phyloP scores from a whole-genome alignment of 1,140 invertebrate genomes.

The Saccostrea glomerata region DNA sequence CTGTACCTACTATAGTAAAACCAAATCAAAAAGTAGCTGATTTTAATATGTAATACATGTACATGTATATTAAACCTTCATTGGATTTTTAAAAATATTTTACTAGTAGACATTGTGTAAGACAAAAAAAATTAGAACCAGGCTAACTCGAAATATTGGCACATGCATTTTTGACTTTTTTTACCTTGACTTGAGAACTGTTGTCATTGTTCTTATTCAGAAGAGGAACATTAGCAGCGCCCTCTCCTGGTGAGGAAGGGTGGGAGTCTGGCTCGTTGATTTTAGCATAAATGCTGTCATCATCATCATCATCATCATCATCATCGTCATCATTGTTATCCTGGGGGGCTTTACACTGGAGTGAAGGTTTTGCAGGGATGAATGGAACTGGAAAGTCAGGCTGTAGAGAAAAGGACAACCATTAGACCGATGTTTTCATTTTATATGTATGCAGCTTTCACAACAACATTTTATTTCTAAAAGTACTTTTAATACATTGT shows the following conservation, averaged over 20 bases:
- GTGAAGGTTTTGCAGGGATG: neutral
- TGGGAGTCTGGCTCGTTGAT: conserved; percentile 35
- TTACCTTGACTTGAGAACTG: neutral
- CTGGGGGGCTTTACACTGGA: conserved; percentile 23
- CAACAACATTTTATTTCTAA: neutral
- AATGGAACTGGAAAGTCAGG: conserved; percentile 8
- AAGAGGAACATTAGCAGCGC: conserved; percentile 26
- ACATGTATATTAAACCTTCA: too few relatives aligned
- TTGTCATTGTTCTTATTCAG: neutral
- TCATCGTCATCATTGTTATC: conserved; percentile 7
- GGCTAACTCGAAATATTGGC: too few relatives aligned
- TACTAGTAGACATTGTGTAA: too few relatives aligned
- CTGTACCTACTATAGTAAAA: too few relatives aligned
- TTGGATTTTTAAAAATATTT: too few relatives aligned
- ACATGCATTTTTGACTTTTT: too few relatives aligned
- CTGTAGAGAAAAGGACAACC: neutral
- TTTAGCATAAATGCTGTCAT: conserved; percentile 50
- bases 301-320: conserved; percentile 52
- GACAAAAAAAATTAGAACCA: too few relatives aligned
- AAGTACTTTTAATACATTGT: neutral
- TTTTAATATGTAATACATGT: too few relatives aligned
- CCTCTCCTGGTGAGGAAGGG: conserved; percentile 40
- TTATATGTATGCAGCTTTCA: neutral
- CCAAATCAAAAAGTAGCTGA: too few relatives aligned
- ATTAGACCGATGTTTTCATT: neutral